Base-by-base conservation (phyloP, 2,113 vertebrate genomes). In the Pimephales promelas region DNA sequence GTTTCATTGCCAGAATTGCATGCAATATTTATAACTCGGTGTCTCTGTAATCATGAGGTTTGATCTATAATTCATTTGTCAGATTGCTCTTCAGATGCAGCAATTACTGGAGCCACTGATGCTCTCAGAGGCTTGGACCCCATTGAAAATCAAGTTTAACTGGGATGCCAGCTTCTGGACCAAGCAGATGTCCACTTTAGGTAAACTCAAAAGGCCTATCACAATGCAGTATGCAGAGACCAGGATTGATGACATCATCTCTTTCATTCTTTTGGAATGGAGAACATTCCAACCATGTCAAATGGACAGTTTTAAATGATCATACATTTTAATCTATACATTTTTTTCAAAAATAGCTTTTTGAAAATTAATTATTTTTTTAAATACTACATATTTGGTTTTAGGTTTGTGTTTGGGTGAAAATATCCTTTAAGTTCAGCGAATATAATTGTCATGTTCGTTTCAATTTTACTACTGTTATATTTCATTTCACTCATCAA, bases 161-260 rank as follows among this genome's bases (percentile, higher is more conserved):
- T 99, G 98, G 98, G 98, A 99, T 85, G 96, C 97, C n/a, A 96
- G 97, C 87, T 97, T 96, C 89, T 99, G 98, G 97, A 97, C 95
- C 16, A 97, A 98, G 89, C 96, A 98, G 81, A 94, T 99, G 81
- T 96, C 97, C 86, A 95, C 86, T 87, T 90, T 99, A 83, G 98
- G 98, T 54, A 84, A 11, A 52, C 7, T 18, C 20, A 71, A 68
- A 5, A 22, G 20, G 20, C 22, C 36, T 24, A 71, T 71, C 68
- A 45, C 36, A 45, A 7, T 71, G 22, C 68, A 13, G 5, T 45
- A 45, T 71, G 68, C 36, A 71, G 43, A 45, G 13, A 43, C 36
- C 36, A 70, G 13, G 2, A 43, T 11, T n/a, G 0, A 43, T 11
- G 66, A 2, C 34, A 36, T 22, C 8, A 70, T 70, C 20, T 40